phyloP scores from a whole-genome alignment of 1,140 invertebrate genomes.

The Drosophila ohnishii region DNA sequence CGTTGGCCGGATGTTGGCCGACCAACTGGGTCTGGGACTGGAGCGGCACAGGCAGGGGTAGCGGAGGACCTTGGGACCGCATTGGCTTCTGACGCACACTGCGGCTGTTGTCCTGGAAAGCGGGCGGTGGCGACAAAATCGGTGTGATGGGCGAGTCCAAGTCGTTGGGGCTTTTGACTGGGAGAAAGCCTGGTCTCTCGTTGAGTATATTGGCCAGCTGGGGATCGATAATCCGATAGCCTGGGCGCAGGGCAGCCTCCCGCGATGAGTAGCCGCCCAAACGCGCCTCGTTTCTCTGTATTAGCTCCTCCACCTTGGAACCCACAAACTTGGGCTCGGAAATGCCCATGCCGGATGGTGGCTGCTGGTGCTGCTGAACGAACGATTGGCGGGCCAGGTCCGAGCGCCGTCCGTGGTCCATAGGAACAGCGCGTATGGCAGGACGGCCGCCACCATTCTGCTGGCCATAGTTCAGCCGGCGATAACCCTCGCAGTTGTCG shows the following conservation, averaged over 20 bases:
- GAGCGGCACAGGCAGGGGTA: conserved; percentile 21
- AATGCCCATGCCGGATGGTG: conserved; percentile 21
- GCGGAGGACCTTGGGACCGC: conserved; percentile 37
- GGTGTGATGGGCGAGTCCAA: conserved; percentile 83
- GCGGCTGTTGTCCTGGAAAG: conserved; percentile 83
- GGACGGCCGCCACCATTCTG: conserved; percentile 48
- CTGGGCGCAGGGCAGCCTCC: conserved; percentile 59
- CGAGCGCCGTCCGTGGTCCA: conserved; percentile 51
- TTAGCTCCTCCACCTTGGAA: conserved; percentile 80
- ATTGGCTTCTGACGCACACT: conserved; percentile 43
- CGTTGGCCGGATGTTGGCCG: conserved; percentile 16
- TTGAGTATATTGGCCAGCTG: conserved; percentile 77
- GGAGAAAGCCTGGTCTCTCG: conserved; percentile 79
- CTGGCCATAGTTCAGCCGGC: conserved; percentile 50
- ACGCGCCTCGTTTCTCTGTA: conserved; percentile 74
- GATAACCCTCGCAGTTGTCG: conserved; percentile 46
- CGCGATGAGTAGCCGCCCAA: conserved; percentile 37
- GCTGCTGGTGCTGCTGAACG: conserved; percentile 52
- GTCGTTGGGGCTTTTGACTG: conserved; percentile 69
- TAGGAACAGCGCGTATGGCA: conserved; percentile 42
- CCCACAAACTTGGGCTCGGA: conserved; percentile 63
- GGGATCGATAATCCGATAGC: conserved; percentile 78
- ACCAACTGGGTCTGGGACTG: conserved; percentile 22
- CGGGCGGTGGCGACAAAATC: conserved; percentile 84
- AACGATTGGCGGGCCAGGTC: conserved; percentile 54